A percentile compares a stretch with the other conserved stretches of the same genome.
Evolutionary conservation across 2,888 invertebrate genomes (phyloP).

Genomic region (Himalopsyche japonica): DNA sequence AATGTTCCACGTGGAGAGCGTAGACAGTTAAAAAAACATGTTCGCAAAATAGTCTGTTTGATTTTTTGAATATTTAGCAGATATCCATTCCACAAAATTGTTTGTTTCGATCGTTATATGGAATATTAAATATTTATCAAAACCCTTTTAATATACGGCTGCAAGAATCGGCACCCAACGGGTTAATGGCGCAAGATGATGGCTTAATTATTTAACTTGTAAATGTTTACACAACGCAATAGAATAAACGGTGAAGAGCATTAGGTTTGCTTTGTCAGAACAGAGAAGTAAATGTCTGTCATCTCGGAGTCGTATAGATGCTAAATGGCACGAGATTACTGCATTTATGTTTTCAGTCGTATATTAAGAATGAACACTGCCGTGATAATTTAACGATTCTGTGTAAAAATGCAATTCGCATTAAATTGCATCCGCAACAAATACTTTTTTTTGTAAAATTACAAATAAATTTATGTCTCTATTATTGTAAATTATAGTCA

Average conservation of each 20-base stretch:
- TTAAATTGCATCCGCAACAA: too few species aligned
- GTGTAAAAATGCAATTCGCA: too few species aligned
- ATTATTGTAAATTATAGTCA: too few species aligned
- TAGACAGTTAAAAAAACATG: too few species aligned
- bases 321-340: not conserved
- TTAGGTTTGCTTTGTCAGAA: not conserved
- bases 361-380: not conserved
- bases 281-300: not conserved
- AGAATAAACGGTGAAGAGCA: not conserved
- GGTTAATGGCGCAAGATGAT: not conserved
- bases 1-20: too few species aligned
- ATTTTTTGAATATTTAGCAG: too few species aligned
- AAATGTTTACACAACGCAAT: not conserved
- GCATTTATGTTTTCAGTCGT: not conserved
- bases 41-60: too few species aligned
- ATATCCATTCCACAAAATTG: too few species aligned
- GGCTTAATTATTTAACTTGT: not conserved
- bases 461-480: too few species aligned
- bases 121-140: not conserved
- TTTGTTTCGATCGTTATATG: too few species aligned
- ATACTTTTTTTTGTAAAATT: too few species aligned
- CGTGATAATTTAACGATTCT: too few species aligned
- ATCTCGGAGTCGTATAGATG: not conserved
- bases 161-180: not conserved
- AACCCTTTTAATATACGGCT: not conserved